Evolutionary conservation across 2,797 vertebrate species (phyloP), one percentile per base, ranked within the genome.

Genomic region (Pangasius mekongensis): DNA sequence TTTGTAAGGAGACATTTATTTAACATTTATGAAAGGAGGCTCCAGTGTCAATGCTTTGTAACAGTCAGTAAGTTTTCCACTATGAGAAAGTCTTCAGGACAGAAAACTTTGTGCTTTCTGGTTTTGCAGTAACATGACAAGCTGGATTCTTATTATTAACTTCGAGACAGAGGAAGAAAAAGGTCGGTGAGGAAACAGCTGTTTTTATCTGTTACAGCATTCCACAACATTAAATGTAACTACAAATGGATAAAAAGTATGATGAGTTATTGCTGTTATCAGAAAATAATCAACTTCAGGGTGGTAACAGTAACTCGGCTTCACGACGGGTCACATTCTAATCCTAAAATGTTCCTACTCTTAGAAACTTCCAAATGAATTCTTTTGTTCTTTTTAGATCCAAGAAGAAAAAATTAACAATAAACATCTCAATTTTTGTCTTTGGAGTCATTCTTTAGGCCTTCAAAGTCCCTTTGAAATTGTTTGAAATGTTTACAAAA

Each of bases 391-490:
- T 33, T 54, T 47, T 84, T 47, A 49, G 78, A 86, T 83, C 39
- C 67, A 83, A 89, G 86, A 76, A 54, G 36, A 77, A 5, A 27
- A 18, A 60, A 54, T 0, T 8, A 66, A 47, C 39, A 62, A 87
- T 71, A 89, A 91, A 87, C 47, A 74, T 43, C 62, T 73, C 58
- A 58, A 54, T 9, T 56, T 91, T 90, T 89, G 58, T 89, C 81
- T 89, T 87, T 9, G 58, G 84, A 87, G 78, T 85, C 71, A 24
- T 22, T 24, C 71, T 76, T 49, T 76, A 76, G 47, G 49, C 1
- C 81, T 86, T 83, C 27, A 54, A 78, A 77, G 43, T 91, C 47
- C 10, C 84, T 91, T 78, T 87, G 84, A 90, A 92, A 89, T 24
- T 16, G 84, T 39, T 56, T 87, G 8, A 54, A 54, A 76, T 49